Percentiles rank a stretch among this genome's conserved stretches.
Evolutionary conservation across 2,113 vertebrate species (phyloP).

Genomic region (Oenanthe melanoleuca): DNA sequence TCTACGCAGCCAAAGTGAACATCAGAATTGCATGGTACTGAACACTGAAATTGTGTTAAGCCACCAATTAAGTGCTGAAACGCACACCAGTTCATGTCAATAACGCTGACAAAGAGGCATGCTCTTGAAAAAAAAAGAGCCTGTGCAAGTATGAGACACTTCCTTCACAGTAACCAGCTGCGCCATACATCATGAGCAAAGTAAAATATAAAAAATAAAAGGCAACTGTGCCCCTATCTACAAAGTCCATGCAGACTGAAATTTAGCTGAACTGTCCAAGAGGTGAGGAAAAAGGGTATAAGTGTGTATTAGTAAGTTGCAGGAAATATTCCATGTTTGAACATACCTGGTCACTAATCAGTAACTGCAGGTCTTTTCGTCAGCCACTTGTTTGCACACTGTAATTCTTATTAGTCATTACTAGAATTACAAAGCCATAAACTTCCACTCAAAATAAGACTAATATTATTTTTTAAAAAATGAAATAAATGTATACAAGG

Average conservation of each 20-base stretch:
- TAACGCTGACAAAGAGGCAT: not conserved
- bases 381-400: not conserved
- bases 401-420: not conserved
- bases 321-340: not conserved
- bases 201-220: not conserved
- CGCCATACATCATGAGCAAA: not conserved
- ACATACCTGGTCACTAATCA: not conserved
- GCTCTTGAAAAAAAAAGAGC: not conserved
- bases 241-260: not conserved
- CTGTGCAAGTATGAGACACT: accelerated
- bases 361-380: not conserved
- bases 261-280: not conserved
- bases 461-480: not conserved
- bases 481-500: not conserved
- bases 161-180: not conserved
- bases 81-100: not conserved
- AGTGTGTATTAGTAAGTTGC: not conserved
- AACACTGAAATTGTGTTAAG: not conserved
- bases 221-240: not conserved
- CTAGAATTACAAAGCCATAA: not conserved
- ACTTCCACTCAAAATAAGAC: not conserved
- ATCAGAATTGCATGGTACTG: not conserved
- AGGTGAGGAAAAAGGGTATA: accelerated
- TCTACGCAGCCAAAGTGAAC: not conserved
- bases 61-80: slow-evolving; percentile 20